A percentile compares a stretch with the other conserved stretches of the same genome.
These are phyloP conservation scores for Sciurus niger DNA, from an alignment of 2,113 vertebrate species.

Conservation along the genomic window DNA sequence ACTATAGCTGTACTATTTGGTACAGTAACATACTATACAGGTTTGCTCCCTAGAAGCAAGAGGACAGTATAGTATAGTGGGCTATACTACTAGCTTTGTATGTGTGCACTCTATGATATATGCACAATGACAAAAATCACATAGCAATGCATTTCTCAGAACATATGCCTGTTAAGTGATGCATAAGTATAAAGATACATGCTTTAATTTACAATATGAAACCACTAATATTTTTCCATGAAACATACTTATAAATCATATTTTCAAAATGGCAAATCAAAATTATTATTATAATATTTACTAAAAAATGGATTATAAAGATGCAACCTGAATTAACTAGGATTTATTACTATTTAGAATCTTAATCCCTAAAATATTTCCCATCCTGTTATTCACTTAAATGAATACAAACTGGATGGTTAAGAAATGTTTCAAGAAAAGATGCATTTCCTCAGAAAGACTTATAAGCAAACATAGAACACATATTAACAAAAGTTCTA, in stretches of 20 bases:
- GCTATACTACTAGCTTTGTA: not conserved
- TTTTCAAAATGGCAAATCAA: slow-evolving; percentile 59
- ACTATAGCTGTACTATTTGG: not conserved
- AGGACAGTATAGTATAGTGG: not conserved
- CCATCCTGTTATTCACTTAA: not conserved
- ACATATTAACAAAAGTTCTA: not conserved
- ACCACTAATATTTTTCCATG: slow-evolving; percentile 14
- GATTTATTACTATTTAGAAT: slow-evolving; percentile 38
- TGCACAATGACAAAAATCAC: not conserved
- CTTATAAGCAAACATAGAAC: slow-evolving; percentile 41
- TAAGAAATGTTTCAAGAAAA: slow-evolving; percentile 26
- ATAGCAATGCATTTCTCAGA: not conserved
- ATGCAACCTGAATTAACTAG: slow-evolving; percentile 21
- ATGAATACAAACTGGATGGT: slow-evolving; percentile 10
- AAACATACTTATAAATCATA: not conserved
- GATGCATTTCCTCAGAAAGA: slow-evolving; percentile 18
- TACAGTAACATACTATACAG: not conserved
- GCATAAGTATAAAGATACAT: not conserved
- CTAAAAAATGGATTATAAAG: slow-evolving; percentile 36
- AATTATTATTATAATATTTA: slow-evolving; percentile 35
- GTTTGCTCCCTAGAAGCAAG: not conserved
- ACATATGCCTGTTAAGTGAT: not conserved
- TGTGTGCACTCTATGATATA: not conserved
- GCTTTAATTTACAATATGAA: not conserved
- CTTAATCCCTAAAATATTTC: slow-evolving; percentile 25